These are phyloP conservation scores for Bombus cullumanus DNA, from an alignment of 1,140 invertebrate species.

Conservation along the genomic window DNA sequence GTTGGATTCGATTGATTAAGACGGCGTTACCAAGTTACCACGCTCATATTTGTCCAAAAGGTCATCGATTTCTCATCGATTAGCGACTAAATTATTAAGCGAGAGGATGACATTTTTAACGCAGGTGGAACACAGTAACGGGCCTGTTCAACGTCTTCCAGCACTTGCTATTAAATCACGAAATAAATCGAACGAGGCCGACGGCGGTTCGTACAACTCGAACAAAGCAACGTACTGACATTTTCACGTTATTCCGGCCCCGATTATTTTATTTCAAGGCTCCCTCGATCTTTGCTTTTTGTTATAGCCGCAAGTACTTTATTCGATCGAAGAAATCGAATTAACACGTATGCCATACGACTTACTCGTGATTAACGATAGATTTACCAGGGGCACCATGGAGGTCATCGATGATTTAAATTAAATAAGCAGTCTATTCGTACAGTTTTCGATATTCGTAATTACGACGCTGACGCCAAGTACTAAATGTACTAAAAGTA, in stretches of 20 bases:
- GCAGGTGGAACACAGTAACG: background rate
- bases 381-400: background rate
- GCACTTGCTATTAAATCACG: background rate
- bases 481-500: too few species aligned
- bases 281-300: background rate
- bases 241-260: background rate
- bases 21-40: background rate
- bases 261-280: background rate
- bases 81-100: conserved; percentile 53
- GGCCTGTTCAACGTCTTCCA: conserved; percentile 11
- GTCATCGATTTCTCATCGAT: conserved; percentile 70
- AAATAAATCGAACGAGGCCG: background rate
- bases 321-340: background rate
- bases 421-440: background rate
- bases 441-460: too few species aligned
- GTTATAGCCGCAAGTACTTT: background rate
- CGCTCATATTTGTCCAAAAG: conserved; percentile 58
- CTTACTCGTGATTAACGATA: background rate
- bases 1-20: conserved; percentile 1
- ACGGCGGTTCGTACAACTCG: background rate
- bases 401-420: background rate
- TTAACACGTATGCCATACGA: background rate
- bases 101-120: conserved; percentile 63
- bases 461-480: too few species aligned
- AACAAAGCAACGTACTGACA: background rate